Percentiles rank a stretch among this genome's conserved stretches.
These are phyloP conservation scores for Brienomyrus brachyistius DNA, from an alignment of 2,113 vertebrate genomes.

Conservation along the genomic window DNA sequence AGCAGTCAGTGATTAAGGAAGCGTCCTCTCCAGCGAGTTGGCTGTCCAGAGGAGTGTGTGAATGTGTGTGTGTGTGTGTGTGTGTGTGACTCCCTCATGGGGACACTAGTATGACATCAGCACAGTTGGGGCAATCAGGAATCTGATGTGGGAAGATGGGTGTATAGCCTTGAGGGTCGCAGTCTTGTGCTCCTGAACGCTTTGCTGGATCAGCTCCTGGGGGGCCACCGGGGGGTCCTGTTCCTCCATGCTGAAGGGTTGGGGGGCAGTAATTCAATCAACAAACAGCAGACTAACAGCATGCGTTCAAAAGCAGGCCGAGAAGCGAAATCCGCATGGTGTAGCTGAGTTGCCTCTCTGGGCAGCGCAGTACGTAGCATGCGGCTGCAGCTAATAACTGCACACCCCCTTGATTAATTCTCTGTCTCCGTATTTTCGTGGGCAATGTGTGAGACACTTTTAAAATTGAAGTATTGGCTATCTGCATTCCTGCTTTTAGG, in stretches of 20 bases:
- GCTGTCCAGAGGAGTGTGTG: background rate
- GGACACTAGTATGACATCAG: background rate
- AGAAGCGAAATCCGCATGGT: background rate
- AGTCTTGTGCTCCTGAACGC: background rate
- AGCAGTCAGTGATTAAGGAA: background rate
- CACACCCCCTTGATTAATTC: too few species aligned
- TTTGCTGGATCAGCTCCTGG: background rate
- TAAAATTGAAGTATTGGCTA: background rate
- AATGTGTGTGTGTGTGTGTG: background rate
- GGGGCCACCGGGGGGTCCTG: background rate
- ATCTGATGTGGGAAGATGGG: background rate
- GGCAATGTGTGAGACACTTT: background rate
- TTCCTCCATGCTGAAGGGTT: background rate
- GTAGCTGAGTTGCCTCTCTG: background rate
- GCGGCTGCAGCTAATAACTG: background rate
- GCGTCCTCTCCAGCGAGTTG: background rate
- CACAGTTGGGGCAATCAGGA: background rate
- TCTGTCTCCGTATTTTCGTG: background rate
- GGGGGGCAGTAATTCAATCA: background rate
- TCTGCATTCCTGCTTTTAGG: conserved; percentile 26
- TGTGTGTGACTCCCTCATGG: background rate
- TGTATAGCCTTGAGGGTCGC: background rate
- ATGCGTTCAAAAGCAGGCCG: background rate
- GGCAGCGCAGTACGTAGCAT: background rate
- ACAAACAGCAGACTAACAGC: background rate